Conservation (phyloP, 2,888 invertebrate species). For the Hyppa rectilinea region DNA sequence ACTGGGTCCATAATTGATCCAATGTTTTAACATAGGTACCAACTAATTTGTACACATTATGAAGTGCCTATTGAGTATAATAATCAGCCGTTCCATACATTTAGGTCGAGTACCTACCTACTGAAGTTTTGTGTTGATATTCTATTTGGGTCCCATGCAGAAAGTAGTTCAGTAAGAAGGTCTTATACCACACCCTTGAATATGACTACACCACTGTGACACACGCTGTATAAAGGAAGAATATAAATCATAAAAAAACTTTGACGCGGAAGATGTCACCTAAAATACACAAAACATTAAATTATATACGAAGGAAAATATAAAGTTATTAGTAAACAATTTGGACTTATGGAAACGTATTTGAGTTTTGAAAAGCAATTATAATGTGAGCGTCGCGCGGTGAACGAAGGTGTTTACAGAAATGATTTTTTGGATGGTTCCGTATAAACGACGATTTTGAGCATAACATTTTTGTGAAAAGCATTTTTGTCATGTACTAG, state of each 20-base stretch:
- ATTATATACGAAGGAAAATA: constrained; percentile 34
- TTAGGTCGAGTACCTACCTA: no score
- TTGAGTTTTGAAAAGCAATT: constrained; percentile 56
- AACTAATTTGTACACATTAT: no score
- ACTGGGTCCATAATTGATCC: no score
- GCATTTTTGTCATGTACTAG: background rate
- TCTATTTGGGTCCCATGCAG: no score
- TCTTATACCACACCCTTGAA: no score
- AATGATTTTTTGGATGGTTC: background rate
- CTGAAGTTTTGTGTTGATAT: no score
- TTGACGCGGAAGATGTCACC: constrained; percentile 28
- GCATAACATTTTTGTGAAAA: background rate
- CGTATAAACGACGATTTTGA: background rate
- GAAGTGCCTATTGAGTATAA: no score
- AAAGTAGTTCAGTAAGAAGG: no score
- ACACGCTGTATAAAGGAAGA: no score
- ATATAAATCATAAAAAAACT: constrained; percentile 54
- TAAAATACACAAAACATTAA: constrained; percentile 43
- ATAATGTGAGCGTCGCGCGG: constrained; percentile 20
- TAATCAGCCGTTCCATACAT: no score
- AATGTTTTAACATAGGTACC: no score
- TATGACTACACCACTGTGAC: no score
- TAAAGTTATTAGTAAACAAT: constrained; percentile 48
- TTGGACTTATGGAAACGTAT: constrained; percentile 47
- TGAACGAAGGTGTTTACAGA: constrained; percentile 11